Evolutionary conservation across 2,113 vertebrate species (phyloP), one percentile per base, ranked within the genome.

Genomic region (Lethenteron reissneri): DNA sequence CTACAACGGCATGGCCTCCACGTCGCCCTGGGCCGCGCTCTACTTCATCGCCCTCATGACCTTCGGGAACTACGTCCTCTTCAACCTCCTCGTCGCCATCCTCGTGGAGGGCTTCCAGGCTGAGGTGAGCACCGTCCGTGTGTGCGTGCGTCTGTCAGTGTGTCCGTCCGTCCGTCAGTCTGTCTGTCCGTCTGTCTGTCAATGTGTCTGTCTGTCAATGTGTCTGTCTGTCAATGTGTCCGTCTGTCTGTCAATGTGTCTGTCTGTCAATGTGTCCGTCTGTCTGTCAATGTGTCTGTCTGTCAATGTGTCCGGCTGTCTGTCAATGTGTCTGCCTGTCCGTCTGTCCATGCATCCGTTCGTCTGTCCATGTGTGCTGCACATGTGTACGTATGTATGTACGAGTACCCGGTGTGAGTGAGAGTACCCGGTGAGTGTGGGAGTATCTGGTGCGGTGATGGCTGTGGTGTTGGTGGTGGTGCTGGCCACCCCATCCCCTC

Each of bases 1-100:
- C 10, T 99, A 99, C 78, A 97, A 97, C 0, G 94, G 94, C 74
- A 99, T 97, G 94, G 94, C 92, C 57, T 97, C 92, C 72, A 96
- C 92, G 9, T 87, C 92, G 25, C 89, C 94, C 1, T 88, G 89
- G 90, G 92, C 94, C 0, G 89, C 94, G 1, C 88, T 99, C 72
- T 99, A 99, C 79, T 99, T 99, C 3, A 88, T 99, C 73, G 90
- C 92, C 58, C 85, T 99, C 72, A 99, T 97, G 94, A 96, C 90
- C 10, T 99, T 99, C 0, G 94, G 94, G 73, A 97, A 99, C 78
- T 99, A 96, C 0, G 92, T 96, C 57, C 91, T 99, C 71, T 99
- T 99, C 81, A 99, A 99, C 78, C 82, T 99, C 19, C 83, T 99
- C 1, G 94, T 99, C 72, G 94, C 94, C 82, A 99, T 99, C 76